These are phyloP conservation scores for Hermaeophaga mercurialis DNA, from an alignment of 2,888 invertebrate genomes.

Conservation along the genomic window DNA sequence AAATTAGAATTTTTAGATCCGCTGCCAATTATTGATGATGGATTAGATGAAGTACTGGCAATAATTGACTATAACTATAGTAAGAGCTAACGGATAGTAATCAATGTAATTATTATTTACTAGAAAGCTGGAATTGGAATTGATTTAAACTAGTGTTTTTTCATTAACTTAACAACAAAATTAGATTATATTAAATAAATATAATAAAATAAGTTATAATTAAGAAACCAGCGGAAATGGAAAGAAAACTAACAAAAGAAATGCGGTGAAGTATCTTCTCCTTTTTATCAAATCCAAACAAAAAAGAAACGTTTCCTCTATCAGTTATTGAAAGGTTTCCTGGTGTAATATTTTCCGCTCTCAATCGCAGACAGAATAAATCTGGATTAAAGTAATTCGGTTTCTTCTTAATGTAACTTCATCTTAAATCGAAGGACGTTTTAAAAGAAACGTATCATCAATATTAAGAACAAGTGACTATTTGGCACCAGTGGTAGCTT, in stretches of 20 bases:
- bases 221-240: too few species aligned
- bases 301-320: constrained; percentile 1
- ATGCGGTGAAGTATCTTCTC: background rate
- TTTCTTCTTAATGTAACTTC: constrained; percentile 24
- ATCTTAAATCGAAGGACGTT: constrained; percentile 31
- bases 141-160: too few species aligned
- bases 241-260: background rate
- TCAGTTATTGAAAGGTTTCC: constrained; percentile 26
- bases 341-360: constrained; percentile 16
- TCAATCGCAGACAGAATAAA: constrained; percentile 28
- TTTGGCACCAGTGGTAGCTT: background rate
- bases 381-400: constrained; percentile 34
- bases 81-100: constrained; percentile 3
- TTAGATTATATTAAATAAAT: too few species aligned
- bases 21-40: too few species aligned
- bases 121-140: constrained; percentile 22
- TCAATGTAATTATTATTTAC: constrained; percentile 15
- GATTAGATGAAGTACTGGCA: background rate
- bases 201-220: too few species aligned
- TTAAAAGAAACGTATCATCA: constrained; percentile 20
- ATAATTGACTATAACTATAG: constrained; percentile 1
- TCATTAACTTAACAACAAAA: too few species aligned
- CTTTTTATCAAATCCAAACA: background rate
- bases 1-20: too few species aligned
- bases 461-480: constrained; percentile 6